Base-by-base conservation (phyloP, 1,140 invertebrate genomes). In the Globodera rostochiensis region DNA sequence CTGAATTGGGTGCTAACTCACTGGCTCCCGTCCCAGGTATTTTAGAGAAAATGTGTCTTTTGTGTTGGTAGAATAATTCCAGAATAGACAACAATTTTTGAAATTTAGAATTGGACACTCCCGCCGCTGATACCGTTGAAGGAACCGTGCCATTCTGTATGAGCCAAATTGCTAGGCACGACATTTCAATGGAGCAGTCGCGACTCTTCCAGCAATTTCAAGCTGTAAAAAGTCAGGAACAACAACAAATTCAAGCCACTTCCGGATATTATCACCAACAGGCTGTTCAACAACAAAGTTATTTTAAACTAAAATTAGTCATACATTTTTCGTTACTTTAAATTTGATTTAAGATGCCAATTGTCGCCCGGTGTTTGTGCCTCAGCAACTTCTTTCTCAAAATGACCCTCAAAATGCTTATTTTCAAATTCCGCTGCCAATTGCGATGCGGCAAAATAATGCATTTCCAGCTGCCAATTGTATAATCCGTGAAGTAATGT, bases 141-240 rank as follows among this genome's bases (percentile, higher is more conserved):
- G 50, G 13, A 21, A 77, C 11, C 19, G 1, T 64, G 11, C 57
- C 57, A 2, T 64, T 19, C 50, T 6, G 19, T 71, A 21, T 47
- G 69, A 45, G n/a, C 36, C 36, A 36, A 71, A 71, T 6, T 45
- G 69, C 49, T 19, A 36, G 71, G 87, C 66, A 36, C 8, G 9
- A 15, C 47, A 80, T 82, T 79, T 21, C 74, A 6, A 88, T 89
- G 87, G 86, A 80, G 13, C 81, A 82, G n/a, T 87, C 84, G 6
- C 74, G 84, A 46, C 82, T 88, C 13, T 89, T 88, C 69, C 88
- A 89, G 81, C 83, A 89, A 69, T 88, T 88, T 57, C 76, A 86
- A 84, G 60, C 77, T 21, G 57, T 64, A 64, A 77, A 73, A 19
- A 47, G 71, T 13, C 67, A 80, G 25, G 64, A 67, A n/a, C 53